phyloP scores from a whole-genome alignment of 2,113 vertebrate species.

The Megaptera novaeangliae region DNA sequence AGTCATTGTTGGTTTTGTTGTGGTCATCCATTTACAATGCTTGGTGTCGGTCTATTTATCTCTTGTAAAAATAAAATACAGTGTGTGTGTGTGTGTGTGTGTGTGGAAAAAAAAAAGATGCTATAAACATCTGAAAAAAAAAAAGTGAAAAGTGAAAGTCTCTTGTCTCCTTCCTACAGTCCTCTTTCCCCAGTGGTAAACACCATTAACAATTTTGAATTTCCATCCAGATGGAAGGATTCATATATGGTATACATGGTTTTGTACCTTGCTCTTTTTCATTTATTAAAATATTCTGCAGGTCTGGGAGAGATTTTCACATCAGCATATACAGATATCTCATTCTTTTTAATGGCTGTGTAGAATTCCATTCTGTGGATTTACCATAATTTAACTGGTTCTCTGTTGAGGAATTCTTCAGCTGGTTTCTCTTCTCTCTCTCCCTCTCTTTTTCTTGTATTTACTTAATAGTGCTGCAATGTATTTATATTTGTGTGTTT shows the following conservation, averaged over 20 bases:
- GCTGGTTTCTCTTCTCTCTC: neutral
- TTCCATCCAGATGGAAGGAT: neutral
- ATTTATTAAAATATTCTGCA: neutral
- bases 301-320: neutral
- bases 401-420: neutral
- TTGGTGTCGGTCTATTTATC: too few relatives aligned
- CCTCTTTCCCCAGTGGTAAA: neutral
- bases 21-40: too few relatives aligned
- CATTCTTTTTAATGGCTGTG: neutral
- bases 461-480: neutral
- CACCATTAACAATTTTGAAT: neutral
- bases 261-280: neutral
- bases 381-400: neutral
- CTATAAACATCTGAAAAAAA: too few relatives aligned
- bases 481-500: neutral
- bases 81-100: too few relatives aligned
- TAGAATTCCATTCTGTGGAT: neutral
- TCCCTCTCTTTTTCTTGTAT: neutral
- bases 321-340: neutral
- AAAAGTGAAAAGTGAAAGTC: neutral
- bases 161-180: neutral
- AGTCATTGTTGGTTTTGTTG: too few relatives aligned
- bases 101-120: too few relatives aligned
- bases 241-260: neutral
- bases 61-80: too few relatives aligned